Evolutionary conservation across 1,140 invertebrate species (phyloP).

Genomic region (Apis cerana): DNA sequence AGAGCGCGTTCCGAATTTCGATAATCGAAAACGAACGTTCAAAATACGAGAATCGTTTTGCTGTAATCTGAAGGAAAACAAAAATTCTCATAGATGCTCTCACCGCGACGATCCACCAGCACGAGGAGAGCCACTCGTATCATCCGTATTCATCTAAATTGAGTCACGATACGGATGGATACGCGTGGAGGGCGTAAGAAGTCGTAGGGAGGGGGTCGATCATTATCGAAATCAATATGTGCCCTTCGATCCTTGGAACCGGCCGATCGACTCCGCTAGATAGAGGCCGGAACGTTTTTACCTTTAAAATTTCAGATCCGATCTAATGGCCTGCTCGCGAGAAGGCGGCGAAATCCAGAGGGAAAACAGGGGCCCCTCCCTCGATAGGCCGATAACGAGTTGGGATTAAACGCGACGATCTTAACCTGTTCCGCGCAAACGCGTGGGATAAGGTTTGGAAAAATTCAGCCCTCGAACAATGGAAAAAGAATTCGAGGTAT

Average conservation of each 20-base stretch:
- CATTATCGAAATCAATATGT: constrained; percentile 72
- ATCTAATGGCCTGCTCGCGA: constrained; percentile 2
- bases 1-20: too few relatives aligned
- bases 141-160: constrained; percentile 45
- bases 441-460: too few relatives aligned
- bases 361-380: constrained; percentile 5
- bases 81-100: background rate
- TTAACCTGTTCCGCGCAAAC: constrained; percentile 5
- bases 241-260: constrained; percentile 42
- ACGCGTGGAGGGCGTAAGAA: background rate
- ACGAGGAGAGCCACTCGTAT: background rate
- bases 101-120: too few relatives aligned
- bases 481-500: too few relatives aligned
- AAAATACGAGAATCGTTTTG: too few relatives aligned
- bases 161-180: constrained; percentile 45
- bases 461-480: too few relatives aligned
- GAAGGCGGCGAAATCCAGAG: constrained; percentile 4
- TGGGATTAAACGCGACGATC: background rate
- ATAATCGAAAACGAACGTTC: too few relatives aligned
- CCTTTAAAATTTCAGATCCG: constrained; percentile 41
- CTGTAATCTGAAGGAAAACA: too few relatives aligned
- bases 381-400: background rate
- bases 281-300: constrained; percentile 26
- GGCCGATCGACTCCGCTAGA: constrained; percentile 31
- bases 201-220: constrained; percentile 50